Percentiles rank a stretch among this genome's conserved stretches.
phyloP scores from a whole-genome alignment of 2,113 vertebrate species.

The Entelurus aequoreus region DNA sequence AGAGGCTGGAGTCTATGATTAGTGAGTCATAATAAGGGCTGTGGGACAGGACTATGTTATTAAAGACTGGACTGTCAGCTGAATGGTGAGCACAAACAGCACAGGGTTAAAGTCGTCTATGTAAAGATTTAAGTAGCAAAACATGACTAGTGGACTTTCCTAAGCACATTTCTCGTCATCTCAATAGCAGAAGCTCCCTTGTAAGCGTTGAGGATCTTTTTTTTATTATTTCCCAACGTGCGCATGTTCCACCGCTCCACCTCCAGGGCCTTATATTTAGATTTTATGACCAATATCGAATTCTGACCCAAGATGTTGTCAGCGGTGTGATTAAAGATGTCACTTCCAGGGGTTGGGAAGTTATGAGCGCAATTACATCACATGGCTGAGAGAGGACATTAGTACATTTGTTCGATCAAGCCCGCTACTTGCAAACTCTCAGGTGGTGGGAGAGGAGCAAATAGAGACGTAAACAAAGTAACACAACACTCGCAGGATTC shows the following conservation, averaged over 20 bases:
- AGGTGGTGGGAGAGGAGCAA: slow-evolving; percentile 29
- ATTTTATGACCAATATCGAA: slow-evolving; percentile 69
- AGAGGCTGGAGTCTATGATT: slow-evolving; percentile 65
- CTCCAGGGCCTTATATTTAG: slow-evolving; percentile 63
- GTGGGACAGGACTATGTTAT: slow-evolving; percentile 60
- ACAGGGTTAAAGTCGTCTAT: slow-evolving; percentile 6
- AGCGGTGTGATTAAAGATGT: slow-evolving; percentile 51
- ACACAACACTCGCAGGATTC: neutral
- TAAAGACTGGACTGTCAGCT: slow-evolving; percentile 47
- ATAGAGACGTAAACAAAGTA: slow-evolving; percentile 7
- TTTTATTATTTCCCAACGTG: slow-evolving; percentile 22
- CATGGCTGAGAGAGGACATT: slow-evolving; percentile 27
- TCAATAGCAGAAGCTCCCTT: slow-evolving; percentile 15
- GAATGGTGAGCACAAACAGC: slow-evolving; percentile 20
- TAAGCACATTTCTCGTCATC: slow-evolving; percentile 20
- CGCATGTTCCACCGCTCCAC: slow-evolving; percentile 42
- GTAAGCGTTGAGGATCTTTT: slow-evolving; percentile 3
- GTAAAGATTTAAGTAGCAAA: neutral
- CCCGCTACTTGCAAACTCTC: neutral
- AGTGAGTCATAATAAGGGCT: slow-evolving; percentile 58
- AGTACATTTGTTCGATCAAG: slow-evolving; percentile 16
- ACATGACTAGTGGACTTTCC: slow-evolving; percentile 11
- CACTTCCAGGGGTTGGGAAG: slow-evolving; percentile 28
- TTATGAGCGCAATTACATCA: slow-evolving; percentile 38
- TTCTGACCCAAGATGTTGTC: slow-evolving; percentile 55